phyloP scores from a whole-genome alignment of 2,797 vertebrate genomes.

The Anniella stebbinsi region DNA sequence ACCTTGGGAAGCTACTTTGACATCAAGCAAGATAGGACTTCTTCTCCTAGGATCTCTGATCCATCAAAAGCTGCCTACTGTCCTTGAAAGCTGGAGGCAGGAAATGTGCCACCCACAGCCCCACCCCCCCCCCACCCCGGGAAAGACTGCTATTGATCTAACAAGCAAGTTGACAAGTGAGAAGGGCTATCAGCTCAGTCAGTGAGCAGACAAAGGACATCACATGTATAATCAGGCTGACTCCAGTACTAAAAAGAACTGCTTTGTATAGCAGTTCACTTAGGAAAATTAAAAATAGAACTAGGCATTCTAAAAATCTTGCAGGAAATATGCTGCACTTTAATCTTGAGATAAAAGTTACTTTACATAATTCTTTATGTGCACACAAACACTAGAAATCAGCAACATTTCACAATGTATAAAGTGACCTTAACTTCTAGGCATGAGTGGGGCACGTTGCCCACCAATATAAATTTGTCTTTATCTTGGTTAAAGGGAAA shows the following conservation, averaged over 20 bases:
- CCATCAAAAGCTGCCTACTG: neutral
- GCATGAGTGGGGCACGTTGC: neutral
- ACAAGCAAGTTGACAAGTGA: neutral
- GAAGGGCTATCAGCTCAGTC: neutral
- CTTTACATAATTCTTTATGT: neutral
- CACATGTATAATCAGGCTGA: neutral
- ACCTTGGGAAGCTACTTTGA: neutral
- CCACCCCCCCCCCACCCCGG: no score
- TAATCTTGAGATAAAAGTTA: neutral
- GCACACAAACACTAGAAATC: neutral
- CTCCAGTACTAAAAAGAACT: neutral
- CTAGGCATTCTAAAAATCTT: neutral
- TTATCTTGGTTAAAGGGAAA: slow-evolving; percentile 6
- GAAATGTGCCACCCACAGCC: neutral
- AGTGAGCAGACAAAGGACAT: neutral
- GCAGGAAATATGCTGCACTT: neutral
- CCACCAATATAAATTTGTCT: slow-evolving; percentile 15
- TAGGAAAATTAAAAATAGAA: neutral
- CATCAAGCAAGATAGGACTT: neutral
- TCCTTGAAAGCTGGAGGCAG: neutral
- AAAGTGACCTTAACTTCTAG: neutral
- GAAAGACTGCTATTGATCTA: neutral
- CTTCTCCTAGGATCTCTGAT: neutral
- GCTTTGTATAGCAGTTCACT: neutral
- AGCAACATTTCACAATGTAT: neutral